Evolutionary conservation across 2,113 vertebrate genomes (phyloP), one percentile per base, ranked within the genome.

Genomic region (Verasper variegatus): DNA sequence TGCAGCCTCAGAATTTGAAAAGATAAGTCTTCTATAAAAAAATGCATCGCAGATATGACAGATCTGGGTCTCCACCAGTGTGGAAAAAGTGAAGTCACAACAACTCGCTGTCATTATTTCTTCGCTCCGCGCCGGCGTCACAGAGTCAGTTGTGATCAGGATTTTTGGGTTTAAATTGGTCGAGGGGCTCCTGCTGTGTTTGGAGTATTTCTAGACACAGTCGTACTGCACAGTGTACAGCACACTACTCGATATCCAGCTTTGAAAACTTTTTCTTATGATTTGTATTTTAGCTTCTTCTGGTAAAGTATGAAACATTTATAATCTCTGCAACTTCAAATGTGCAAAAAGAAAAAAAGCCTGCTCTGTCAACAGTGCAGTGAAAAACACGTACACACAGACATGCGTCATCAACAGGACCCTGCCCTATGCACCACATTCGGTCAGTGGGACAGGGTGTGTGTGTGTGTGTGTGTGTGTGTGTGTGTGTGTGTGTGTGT

Each of bases 21-120:
- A 89, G 64, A 54, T 20, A 54, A 54, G 51, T 54, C 51, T 77
- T 82, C 58, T 59, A 37, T 10, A 6, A 64, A 6, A 64, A 89
- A 87, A 75, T 49, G 47, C 78, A 77, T 78, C 87, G 31, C 68
- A 78, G 81, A 87, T 72, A 21, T 92, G 91, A 91, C 89, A 85
- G 74, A 80, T 92, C 88, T 90, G 80, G 91, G 89, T 89, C 91
- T 84, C 78, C 75, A 83, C 86, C 87, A 73, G 87, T 12, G 63
- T 79, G 66, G 82, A 84, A 81, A 81, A 76, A 78, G 55, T 66
- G 67, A 83, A 85, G 82, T 83, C 85, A 86, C 69, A 83, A 82
- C 72, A 80, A 81, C 79, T 86, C 57, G 24, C 69, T 84, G 77
- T 86, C 74, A 55, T 23, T 47, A 70, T 80, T 71, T 52, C 15